Evolutionary conservation across 2,888 invertebrate species (phyloP).

Genomic region (Odontomyia ornata): DNA sequence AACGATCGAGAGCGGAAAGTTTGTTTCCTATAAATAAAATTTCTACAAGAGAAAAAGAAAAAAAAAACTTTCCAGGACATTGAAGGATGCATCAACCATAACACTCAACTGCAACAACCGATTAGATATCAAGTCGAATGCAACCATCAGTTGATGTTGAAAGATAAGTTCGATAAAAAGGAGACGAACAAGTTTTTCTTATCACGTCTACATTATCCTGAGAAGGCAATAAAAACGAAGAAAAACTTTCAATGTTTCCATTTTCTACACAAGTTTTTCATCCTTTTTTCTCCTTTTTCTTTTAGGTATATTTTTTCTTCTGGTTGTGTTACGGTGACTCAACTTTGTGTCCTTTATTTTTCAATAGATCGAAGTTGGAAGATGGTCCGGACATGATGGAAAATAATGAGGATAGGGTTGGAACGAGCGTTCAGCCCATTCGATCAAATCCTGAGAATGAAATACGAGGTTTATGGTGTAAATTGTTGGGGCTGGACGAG

Average conservation of each 20-base stretch:
- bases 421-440: background rate
- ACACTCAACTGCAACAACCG: background rate
- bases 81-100: background rate
- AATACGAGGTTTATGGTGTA: background rate
- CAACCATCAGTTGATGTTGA: background rate
- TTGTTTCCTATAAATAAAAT: background rate
- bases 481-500: background rate
- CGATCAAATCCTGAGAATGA: background rate
- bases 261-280: too few relatives aligned
- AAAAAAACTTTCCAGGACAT: background rate
- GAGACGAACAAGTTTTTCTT: background rate
- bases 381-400: too few relatives aligned
- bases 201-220: background rate
- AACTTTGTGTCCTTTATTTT: too few relatives aligned
- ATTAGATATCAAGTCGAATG: constrained; percentile 10
- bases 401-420: too few relatives aligned
- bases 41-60: too few relatives aligned
- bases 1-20: background rate
- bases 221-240: too few relatives aligned
- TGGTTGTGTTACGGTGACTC: background rate
- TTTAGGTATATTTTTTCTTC: background rate
- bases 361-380: too few relatives aligned
- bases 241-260: background rate
- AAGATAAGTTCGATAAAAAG: background rate
- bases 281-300: too few relatives aligned